Evolutionary conservation across 2,888 invertebrate species (phyloP), one percentile per base, ranked within the genome.

Genomic region (Pollenia angustigena): DNA sequence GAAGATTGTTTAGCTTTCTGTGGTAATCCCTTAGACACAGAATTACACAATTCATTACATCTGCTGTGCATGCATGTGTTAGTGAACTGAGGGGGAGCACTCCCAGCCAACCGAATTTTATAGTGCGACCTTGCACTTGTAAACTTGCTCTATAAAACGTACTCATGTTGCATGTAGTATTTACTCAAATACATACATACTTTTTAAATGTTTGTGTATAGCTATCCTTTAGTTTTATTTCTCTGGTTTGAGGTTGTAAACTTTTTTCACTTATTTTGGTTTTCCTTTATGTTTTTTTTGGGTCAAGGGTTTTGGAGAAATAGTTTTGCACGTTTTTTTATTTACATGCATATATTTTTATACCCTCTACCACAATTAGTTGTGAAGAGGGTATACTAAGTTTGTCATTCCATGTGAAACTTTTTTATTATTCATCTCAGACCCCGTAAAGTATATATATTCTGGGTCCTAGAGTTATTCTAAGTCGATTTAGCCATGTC

Each of bases 251-350:
- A 80, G 80, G 60, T 75, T 80, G 50, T 60, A 71, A 75, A 83
- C 58, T 80, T 80, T 76, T 80, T 44, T 32, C 32, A 23, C 44
- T 32, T 50, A 44, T 32, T 75, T 69, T 40, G 14, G 42, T 58
- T 44, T 58, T 23, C n/a, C 12, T 42, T 60, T n/a, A 40, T 14
- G 2, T 18, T 16, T 58, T 81, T 85, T 84, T 23, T 84, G 56
- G 87, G 84, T 87, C 87, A 87, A 84, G 84, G 84, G 76, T 68
- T 75, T 32, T 72, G 16, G 40, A 58, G 64, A 71, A 68, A 52
- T n/a, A 68, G 23, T 81, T 58, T 58, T 50, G 52, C 9, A 42
- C 7, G 11, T 9, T 75, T 64, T 44, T 74, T 68, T 44, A 48
- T 76, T 78, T 54, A 52, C 14, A 16, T 10, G 6, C 23, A 23